phyloP scores from a whole-genome alignment of 2,113 vertebrate genomes.

The Ranitomeya imitator region DNA sequence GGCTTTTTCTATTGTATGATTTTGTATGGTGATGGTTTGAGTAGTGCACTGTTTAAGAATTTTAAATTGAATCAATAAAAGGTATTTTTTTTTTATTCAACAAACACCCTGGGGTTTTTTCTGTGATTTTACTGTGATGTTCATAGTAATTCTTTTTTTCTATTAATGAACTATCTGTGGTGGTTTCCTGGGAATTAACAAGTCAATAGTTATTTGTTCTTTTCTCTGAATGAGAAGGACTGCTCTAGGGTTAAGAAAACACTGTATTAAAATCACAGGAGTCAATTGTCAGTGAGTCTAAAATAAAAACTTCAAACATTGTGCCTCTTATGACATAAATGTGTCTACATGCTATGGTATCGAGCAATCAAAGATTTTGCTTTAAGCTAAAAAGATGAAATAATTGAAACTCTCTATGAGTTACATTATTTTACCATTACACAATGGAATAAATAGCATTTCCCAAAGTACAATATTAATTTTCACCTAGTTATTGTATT shows the following conservation, averaged over 20 bases:
- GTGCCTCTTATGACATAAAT: background rate
- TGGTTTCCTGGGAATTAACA: background rate
- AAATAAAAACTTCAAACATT: background rate
- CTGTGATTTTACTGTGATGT: background rate
- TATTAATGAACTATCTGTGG: background rate
- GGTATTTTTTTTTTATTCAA: no score
- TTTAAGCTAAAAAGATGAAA: slow-evolving; percentile 30
- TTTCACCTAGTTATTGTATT: slow-evolving; percentile 34
- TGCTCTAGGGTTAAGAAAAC: background rate
- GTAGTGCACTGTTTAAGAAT: no score
- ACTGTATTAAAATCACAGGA: background rate
- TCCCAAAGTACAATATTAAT: background rate
- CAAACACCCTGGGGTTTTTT: background rate
- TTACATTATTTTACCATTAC: slow-evolving; percentile 27
- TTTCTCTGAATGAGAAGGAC: background rate
- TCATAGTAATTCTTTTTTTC: background rate
- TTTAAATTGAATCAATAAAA: no score
- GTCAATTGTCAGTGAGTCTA: background rate
- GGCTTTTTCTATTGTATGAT: no score
- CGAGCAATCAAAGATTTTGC: slow-evolving; percentile 5
- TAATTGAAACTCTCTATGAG: slow-evolving; percentile 9
- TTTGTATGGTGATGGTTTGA: no score
- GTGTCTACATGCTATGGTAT: background rate
- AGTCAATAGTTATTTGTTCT: slow-evolving; percentile 16
- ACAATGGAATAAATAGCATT: slow-evolving; percentile 10